Conservation (phyloP, 1,140 invertebrate species). For the Drosophila neocordata region DNA sequence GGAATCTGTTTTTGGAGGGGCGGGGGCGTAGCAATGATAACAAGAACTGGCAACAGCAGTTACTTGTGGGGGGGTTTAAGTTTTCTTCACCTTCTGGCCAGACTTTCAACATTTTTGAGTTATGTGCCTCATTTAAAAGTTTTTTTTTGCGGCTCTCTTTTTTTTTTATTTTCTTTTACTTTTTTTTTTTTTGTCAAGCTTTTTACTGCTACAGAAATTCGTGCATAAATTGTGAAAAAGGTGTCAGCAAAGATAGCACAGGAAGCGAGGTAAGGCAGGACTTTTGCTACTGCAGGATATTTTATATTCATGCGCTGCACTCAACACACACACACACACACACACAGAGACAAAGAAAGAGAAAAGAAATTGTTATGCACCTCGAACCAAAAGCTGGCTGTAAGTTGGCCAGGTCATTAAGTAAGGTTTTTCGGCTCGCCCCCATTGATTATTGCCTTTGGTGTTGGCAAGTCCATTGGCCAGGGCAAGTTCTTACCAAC, state of each 20-base stretch:
- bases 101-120: constrained; percentile 63
- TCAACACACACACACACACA: constrained; percentile 20
- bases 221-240: constrained; percentile 72
- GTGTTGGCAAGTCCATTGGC: constrained; percentile 18
- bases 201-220: constrained; percentile 45
- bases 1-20: too few relatives aligned
- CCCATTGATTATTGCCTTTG: constrained; percentile 61
- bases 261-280: constrained; percentile 34
- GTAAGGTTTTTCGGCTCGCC: constrained; percentile 31
- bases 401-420: constrained; percentile 71
- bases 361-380: constrained; percentile 59
- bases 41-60: constrained; percentile 9
- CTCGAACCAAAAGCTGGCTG: constrained; percentile 31
- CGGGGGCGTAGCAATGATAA: background rate
- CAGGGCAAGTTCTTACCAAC: background rate
- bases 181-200: constrained; percentile 40
- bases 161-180: constrained; percentile 17
- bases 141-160: constrained; percentile 54
- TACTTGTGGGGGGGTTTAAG: constrained; percentile 8
- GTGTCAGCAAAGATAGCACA: constrained; percentile 70
- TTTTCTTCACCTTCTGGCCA: constrained; percentile 20
- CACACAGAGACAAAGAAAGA: constrained; percentile 12
- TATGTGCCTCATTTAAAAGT: constrained; percentile 77
- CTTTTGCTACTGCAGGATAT: constrained; percentile 48
- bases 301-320: constrained; percentile 69